These are phyloP conservation scores for Eupithecia tripunctaria DNA, from an alignment of 2,888 invertebrate species.

Conservation along the genomic window DNA sequence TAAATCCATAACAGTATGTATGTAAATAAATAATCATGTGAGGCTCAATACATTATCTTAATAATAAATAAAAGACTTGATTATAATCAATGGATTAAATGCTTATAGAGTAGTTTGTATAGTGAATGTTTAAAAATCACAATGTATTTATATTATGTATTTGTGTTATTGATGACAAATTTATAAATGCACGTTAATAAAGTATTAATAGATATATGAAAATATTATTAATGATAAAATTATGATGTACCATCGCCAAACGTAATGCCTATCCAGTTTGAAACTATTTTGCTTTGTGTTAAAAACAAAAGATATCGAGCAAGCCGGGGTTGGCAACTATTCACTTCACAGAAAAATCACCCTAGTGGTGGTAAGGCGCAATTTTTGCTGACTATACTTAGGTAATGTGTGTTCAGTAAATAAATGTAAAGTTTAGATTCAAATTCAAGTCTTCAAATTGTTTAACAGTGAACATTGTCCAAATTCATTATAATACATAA, in stretches of 20 bases:
- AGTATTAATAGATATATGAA: constrained; percentile 64
- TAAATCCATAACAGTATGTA: constrained; percentile 68
- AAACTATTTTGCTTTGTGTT: too few relatives aligned
- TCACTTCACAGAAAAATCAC: too few relatives aligned
- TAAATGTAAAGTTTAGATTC: constrained; percentile 43
- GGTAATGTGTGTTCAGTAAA: constrained; percentile 75
- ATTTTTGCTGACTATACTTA: too few relatives aligned
- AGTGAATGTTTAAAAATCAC: constrained; percentile 62
- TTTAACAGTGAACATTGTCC: constrained; percentile 3
- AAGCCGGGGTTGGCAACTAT: too few relatives aligned
- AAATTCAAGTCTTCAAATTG: not conserved
- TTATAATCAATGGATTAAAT: constrained; percentile 68
- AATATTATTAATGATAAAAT: constrained; percentile 47
- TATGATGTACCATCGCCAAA: too few relatives aligned
- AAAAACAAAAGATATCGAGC: too few relatives aligned
- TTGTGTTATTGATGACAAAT: constrained; percentile 53
- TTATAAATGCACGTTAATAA: constrained; percentile 67
- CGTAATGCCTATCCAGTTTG: too few relatives aligned
- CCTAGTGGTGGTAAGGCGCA: too few relatives aligned
- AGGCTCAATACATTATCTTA: constrained; percentile 79
- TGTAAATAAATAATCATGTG: constrained; percentile 76
- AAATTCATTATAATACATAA: not conserved
- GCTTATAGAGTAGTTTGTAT: constrained; percentile 76
- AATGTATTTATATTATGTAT: constrained; percentile 53
- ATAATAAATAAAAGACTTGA: constrained; percentile 79